These are phyloP conservation scores for Ochlodes sylvanus DNA, from an alignment of 2,888 invertebrate genomes.

Conservation along the genomic window DNA sequence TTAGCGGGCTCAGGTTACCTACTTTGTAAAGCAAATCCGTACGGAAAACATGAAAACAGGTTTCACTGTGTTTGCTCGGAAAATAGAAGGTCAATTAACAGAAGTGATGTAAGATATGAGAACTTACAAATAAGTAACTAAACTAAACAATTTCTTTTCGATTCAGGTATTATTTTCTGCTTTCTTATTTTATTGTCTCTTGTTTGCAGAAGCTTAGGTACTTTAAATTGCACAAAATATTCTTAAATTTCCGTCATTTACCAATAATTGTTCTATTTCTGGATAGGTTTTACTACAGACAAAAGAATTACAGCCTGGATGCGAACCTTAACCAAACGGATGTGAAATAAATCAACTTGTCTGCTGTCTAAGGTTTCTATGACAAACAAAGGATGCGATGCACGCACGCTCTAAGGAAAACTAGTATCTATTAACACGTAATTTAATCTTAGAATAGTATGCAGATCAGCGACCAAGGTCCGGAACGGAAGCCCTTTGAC, in stretches of 20 bases:
- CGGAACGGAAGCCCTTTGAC: constrained; percentile 74
- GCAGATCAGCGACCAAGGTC: constrained; percentile 51
- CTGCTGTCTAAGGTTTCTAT: constrained; percentile 8
- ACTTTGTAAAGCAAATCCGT: constrained; percentile 33
- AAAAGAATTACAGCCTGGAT: constrained; percentile 23
- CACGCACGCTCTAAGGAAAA: constrained; percentile 4
- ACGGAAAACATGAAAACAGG: constrained; percentile 18
- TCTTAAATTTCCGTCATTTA: no score
- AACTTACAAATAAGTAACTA: neutral
- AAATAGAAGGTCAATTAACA: constrained; percentile 6
- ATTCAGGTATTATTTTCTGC: no score
- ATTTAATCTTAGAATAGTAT: constrained; percentile 33
- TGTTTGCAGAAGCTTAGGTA: no score
- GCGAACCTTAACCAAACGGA: constrained; percentile 28
- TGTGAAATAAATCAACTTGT: constrained; percentile 28
- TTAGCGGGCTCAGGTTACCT: constrained; percentile 26
- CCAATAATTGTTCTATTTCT: no score
- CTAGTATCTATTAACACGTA: constrained; percentile 27
- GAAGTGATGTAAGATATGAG: neutral
- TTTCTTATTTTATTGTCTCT: no score
- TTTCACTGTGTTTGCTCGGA: neutral
- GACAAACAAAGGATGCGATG: constrained; percentile 30
- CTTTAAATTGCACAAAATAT: no score
- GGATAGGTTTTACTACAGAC: neutral
- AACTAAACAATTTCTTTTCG: no score